These are phyloP conservation scores for Mesocentrotus franciscanus DNA, from an alignment of 53 echinoderm and acorn worm genomes.

Conservation along the genomic window DNA sequence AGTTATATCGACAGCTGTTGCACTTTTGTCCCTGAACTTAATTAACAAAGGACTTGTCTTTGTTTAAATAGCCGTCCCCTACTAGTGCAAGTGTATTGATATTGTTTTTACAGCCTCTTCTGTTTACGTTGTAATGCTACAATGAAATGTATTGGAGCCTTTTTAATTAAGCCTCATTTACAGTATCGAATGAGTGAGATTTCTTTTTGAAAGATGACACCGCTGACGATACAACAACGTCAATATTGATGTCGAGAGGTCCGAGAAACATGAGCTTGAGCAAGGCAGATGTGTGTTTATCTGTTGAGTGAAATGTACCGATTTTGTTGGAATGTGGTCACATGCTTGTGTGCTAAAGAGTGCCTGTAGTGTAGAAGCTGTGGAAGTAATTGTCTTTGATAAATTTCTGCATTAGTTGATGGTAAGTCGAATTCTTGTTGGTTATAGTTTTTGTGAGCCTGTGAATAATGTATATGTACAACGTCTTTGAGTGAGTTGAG, in stretches of 20 bases:
- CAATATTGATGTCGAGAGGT: slow-evolving; percentile 36
- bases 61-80: not conserved
- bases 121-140: not conserved
- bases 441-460: not conserved
- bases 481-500: too few species aligned
- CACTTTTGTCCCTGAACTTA: slow-evolving; percentile 45
- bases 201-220: slow-evolving; percentile 31
- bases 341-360: not conserved
- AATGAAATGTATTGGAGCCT: not conserved
- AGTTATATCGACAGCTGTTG: slow-evolving; percentile 12
- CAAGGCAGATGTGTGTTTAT: slow-evolving; percentile 43
- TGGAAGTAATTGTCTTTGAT: not conserved
- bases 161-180: slow-evolving; percentile 54
- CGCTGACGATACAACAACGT: slow-evolving; percentile 9
- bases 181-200: not conserved
- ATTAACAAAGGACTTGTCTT: slow-evolving; percentile 15
- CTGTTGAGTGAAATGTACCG: slow-evolving; percentile 47
- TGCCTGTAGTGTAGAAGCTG: not conserved
- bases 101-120: not conserved
- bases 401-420: not conserved
- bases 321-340: slow-evolving; percentile 39
- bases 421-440: slow-evolving; percentile 16
- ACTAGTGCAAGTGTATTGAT: slow-evolving; percentile 5
- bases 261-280: not conserved
- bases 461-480: too few species aligned